Base-by-base conservation (phyloP, 2,113 vertebrate genomes). In the Speoplatyrhinus poulsoni region DNA sequence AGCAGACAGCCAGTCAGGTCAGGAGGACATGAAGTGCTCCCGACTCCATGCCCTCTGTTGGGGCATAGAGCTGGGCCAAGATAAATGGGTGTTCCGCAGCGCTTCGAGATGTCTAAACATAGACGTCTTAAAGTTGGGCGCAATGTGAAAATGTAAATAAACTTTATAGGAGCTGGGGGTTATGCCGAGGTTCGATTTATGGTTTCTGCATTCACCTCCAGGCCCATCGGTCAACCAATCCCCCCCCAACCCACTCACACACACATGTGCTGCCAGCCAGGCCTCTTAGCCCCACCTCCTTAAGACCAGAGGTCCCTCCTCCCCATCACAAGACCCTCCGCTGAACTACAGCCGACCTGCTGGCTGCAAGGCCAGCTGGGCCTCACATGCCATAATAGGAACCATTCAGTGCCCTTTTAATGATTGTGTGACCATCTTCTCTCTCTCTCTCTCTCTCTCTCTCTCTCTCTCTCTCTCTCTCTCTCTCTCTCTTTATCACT, bases 271-370 rank as follows among this genome's bases (percentile, higher is more conserved):
- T 16, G 6, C 55, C 55, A 17, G 6, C 55, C 55, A 17, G 6
- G 46, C 65, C 70, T 66, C 59, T 69, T 7, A n/a, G 69, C 73
- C 70, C 56, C 75, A 50, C 48, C 81, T 77, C 61, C 80, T 67
- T 0, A 1, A 56, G 73, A 80, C 75, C 81, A 82, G 77, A 58
- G 87, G 76, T 15, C 58, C 79, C 49, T 82, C 11, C 12, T 74
- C 56, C 7, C 26, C 91, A 92, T 93, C 90, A 93, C 87, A 90
- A 94, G 94, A 95, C 94, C 93, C 94, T 93, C 88, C 87, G 91
- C 93, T 97, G 95, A 96, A 96, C 95, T 92, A 67, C 93, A 94
- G 93, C 91, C 94, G 94, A 93, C 94, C 94, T 95, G 92, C 92
- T 92, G 94, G 92, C 94, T 91, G 69, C 92, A 90, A 91, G 91